A percentile compares a stretch with the other conserved stretches of the same genome.
Conservation (phyloP, 2,113 vertebrate species). For the Stomatorhinus ivindoensis region DNA sequence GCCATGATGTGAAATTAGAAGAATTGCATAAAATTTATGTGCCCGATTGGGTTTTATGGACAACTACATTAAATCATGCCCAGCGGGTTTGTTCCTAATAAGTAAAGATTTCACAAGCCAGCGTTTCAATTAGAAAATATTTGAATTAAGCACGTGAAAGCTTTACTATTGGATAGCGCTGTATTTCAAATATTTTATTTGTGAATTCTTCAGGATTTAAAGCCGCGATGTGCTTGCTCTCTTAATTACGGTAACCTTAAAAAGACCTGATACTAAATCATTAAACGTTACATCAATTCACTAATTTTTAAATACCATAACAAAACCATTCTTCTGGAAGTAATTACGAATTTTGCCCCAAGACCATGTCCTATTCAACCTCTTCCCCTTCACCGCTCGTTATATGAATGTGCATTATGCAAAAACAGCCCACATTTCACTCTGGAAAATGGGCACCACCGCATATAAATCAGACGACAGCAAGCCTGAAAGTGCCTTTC, state of each 20-base stretch:
- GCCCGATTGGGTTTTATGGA: background rate
- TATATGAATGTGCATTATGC: constrained; percentile 30
- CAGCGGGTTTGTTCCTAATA: background rate
- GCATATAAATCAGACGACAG: constrained; percentile 28
- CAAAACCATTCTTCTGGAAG: background rate
- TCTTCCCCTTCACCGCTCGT: constrained; percentile 24
- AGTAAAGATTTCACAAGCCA: background rate
- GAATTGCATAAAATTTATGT: background rate
- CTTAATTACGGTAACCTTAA: background rate
- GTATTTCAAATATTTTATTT: background rate
- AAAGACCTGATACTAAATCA: background rate
- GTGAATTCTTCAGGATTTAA: background rate
- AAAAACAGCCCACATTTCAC: constrained; percentile 37
- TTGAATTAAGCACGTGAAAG: background rate
- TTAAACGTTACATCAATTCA: background rate
- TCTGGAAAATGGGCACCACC: constrained; percentile 4
- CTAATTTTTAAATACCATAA: background rate
- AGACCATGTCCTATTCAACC: background rate
- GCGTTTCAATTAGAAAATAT: background rate
- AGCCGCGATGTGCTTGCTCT: background rate
- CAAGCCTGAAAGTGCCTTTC: background rate
- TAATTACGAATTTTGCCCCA: background rate
- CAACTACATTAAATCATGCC: background rate
- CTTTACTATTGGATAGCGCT: background rate
- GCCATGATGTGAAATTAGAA: background rate